These are phyloP conservation scores for Cephalophus harveyi DNA, from an alignment of 2,113 vertebrate genomes.

Conservation along the genomic window DNA sequence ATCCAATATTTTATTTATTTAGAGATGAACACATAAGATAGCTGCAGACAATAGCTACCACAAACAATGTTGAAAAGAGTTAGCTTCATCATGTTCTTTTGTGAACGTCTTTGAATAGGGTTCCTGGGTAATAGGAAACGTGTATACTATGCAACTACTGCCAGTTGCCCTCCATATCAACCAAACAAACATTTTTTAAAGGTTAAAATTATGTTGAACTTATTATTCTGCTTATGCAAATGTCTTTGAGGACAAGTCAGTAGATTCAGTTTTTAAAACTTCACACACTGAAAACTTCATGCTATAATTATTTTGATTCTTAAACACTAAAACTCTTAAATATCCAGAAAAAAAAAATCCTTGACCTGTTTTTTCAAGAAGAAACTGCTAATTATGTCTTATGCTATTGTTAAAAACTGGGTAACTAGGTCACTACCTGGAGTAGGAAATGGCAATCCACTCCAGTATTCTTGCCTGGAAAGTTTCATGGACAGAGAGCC, in stretches of 20 bases:
- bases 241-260: background rate
- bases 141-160: fast-evolving
- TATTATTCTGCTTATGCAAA: background rate
- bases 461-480: background rate
- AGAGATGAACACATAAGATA: background rate
- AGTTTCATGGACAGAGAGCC: background rate
- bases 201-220: background rate
- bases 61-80: background rate
- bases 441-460: background rate
- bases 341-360: background rate
- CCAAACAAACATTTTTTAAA: background rate
- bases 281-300: background rate
- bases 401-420: background rate
- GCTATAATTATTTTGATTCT: background rate
- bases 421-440: background rate
- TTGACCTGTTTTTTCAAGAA: background rate
- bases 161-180: background rate
- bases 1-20: background rate
- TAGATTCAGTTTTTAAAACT: background rate
- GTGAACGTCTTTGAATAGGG: background rate
- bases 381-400: background rate
- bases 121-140: background rate
- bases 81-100: background rate
- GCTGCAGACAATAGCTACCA: background rate
- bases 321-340: background rate